Percentiles rank a stretch among this genome's conserved stretches.
Evolutionary conservation across 2,888 invertebrate genomes (phyloP).

Genomic region (Himalopsyche anomala): DNA sequence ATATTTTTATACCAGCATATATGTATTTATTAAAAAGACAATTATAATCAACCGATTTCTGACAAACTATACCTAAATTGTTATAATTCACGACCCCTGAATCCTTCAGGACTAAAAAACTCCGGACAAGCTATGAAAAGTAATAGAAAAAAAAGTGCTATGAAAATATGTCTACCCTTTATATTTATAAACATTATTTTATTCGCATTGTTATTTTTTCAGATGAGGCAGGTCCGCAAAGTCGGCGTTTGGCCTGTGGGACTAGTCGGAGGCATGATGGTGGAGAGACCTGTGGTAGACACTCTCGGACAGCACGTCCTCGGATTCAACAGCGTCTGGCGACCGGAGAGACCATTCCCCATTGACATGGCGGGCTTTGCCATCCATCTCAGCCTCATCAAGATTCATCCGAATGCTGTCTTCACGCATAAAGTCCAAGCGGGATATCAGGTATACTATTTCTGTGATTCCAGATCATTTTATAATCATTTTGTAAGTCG

Average conservation of each 20-base stretch:
- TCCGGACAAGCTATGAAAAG: too few species aligned
- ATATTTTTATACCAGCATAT: too few species aligned
- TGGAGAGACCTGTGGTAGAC: slow-evolving; percentile 91
- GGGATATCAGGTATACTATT: slow-evolving; percentile 82
- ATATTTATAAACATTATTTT: neutral
- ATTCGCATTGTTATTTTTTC: slow-evolving; percentile 68
- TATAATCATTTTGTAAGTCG: too few species aligned
- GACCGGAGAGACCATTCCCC: slow-evolving; percentile 93
- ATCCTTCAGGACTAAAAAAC: too few species aligned
- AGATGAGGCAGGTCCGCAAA: slow-evolving; percentile 87
- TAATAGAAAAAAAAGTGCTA: too few species aligned
- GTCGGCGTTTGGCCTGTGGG: slow-evolving; percentile 98
- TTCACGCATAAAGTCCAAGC: slow-evolving; percentile 91
- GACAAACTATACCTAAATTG: too few species aligned
- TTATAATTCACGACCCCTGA: too few species aligned
- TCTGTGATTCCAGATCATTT: neutral
- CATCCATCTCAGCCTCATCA: slow-evolving; percentile 85
- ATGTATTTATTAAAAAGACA: too few species aligned
- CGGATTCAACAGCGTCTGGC: slow-evolving; percentile 87
- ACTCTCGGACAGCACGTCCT: slow-evolving; percentile 75
- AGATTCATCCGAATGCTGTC: slow-evolving; percentile 82
- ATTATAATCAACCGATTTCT: too few species aligned
- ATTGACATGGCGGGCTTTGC: slow-evolving; percentile 99
- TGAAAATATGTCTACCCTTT: too few species aligned
- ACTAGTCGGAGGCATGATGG: slow-evolving; percentile 94